Base-by-base conservation (phyloP, 2,113 vertebrate genomes). In the Pipra filicauda region DNA sequence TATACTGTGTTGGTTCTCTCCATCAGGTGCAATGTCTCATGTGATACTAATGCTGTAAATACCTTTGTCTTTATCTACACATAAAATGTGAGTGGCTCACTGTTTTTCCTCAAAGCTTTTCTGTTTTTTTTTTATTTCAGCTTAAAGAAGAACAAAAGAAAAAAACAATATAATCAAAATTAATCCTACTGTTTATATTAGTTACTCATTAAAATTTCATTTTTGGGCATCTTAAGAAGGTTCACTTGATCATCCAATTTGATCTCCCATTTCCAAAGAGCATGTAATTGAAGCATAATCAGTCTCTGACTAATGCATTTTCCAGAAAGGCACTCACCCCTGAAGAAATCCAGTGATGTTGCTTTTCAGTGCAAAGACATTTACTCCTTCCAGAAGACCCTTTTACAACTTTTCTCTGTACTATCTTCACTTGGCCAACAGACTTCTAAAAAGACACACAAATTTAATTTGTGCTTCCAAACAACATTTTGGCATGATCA, bases 401-500 rank as follows among this genome's bases (percentile, higher is more conserved):
- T 11, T 55, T 71, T 64, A 59, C 6, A 88, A n/a, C 28, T 77
- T 88, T 55, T 35, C 44, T 51, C 55, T 67, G 17, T n/a, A 11
- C 19, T 5, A 3, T 30, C 51, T 70, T 74, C 51, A 58, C 3
- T 44, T 76, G 23, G 23, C 22, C 39, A 57, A 26, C 5, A 54
- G 48, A 41, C 30, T 67, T 58, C 33, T 69, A 75, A 87, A 89
- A 78, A 54, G 13, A 52, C 18, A 28, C 96, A 98, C 96, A 73
- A 98, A 98, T 51, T 97, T 98, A 71, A 99, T 98, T 57, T 98
- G 98, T 4, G 98, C 97, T 95, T 98, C 97, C 20, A 96, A 88
- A 95, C 98, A 99, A 24, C 98, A 96, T 51, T 98, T 97, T 9
- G 98, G 98, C 94, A 98, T 91, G 61, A 99, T 97, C 7, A 97